Evolutionary conservation across 2,888 invertebrate genomes (phyloP).

Genomic region (Diachrysia chrysitis): DNA sequence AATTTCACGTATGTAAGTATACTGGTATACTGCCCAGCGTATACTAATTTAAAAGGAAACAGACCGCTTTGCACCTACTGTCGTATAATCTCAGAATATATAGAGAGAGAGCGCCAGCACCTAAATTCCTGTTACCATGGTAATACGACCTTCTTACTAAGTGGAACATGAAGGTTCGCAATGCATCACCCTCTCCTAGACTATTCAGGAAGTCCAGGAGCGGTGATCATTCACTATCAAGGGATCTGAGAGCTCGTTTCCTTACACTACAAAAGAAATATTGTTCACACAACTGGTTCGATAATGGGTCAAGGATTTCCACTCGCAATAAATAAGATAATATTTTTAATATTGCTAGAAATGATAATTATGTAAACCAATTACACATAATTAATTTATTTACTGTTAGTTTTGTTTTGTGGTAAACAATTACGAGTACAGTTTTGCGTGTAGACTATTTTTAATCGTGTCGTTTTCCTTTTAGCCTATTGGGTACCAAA

Average conservation of each 20-base stretch:
- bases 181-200: not conserved
- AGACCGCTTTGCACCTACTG: too few relatives aligned
- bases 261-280: not conserved
- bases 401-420: slow-evolving; percentile 35
- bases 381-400: slow-evolving; percentile 46
- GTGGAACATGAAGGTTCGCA: not conserved
- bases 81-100: too few relatives aligned
- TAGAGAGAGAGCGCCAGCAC: too few relatives aligned
- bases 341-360: slow-evolving; percentile 43
- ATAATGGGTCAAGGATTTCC: slow-evolving; percentile 30
- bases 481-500: slow-evolving; percentile 66
- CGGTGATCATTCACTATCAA: slow-evolving; percentile 1
- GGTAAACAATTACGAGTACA: slow-evolving; percentile 28
- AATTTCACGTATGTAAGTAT: too few relatives aligned
- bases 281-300: too few relatives aligned
- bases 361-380: slow-evolving; percentile 38
- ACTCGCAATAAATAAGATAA: slow-evolving; percentile 35
- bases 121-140: too few relatives aligned
- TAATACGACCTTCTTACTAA: not conserved
- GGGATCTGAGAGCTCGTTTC: not conserved
- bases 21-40: too few relatives aligned
- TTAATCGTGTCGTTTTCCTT: slow-evolving; percentile 65
- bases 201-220: not conserved
- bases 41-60: too few relatives aligned
- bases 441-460: slow-evolving; percentile 55